Base-by-base conservation (phyloP, 2,113 vertebrate genomes). In the Leptodactylus fuscus region DNA sequence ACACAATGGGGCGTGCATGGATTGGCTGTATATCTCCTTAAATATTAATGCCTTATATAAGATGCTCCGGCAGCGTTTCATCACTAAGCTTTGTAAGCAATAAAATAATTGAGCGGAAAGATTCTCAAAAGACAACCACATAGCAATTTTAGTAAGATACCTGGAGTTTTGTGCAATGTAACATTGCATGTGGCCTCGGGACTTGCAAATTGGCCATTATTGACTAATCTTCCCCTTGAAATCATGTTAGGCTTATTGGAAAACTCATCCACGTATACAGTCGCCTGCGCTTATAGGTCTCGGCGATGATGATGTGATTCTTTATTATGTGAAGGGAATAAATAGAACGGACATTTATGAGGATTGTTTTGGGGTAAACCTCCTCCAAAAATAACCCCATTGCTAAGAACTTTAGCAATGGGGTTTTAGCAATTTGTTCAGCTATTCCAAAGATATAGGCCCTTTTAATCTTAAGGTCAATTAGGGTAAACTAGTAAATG, bases 41-140 rank as follows among this genome's bases (percentile, higher is more conserved):
- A 71, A 71, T 71, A 71, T 41, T 67, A 41, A 71, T 71, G 69
- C 18, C 32, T 71, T 71, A 71, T 71, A 71, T 36, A 69, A 69
- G 29, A 69, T 41, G 34, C 41, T 71, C 69, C 41, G 69, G 34
- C 36, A 41, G 4, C 11, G 18, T 38, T 71, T 38, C 36, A 71
- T 41, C 22, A 71, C 36, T 41, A 11, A n/a, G 69, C 69, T 41
- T n/a, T 41, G 69, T 71, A 41, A 71, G 69, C 69, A 71, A 67
- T 67, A 34, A 67, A 36, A 67, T 67, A 67, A 67, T 67, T 67
- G 62, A 67, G 62, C 20, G 32, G 62, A 67, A 67, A 20, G 29
- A 67, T 67, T 62, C 29, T 62, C 24, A 62, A 32, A 62, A 62
- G 60, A 62, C 32, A 67, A 67, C 29, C 62, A 34, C 62, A 67